Percentiles rank a stretch among this genome's conserved stretches.
Evolutionary conservation across 2,113 vertebrate species (phyloP).

Genomic region (Pterocles burchelli): DNA sequence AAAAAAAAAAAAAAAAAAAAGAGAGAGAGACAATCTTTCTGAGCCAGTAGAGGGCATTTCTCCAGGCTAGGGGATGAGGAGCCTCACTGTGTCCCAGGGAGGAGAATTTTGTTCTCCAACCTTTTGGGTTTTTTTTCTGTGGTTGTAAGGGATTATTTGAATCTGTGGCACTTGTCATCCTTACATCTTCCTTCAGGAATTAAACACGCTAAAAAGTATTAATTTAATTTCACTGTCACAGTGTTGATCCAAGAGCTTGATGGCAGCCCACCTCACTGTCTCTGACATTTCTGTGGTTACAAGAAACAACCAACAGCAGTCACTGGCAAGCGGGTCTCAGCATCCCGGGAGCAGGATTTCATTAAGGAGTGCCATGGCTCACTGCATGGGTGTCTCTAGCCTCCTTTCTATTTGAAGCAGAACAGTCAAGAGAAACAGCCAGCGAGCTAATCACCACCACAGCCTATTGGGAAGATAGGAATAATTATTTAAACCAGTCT

Average conservation of each 20-base stretch:
- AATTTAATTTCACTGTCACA: background rate
- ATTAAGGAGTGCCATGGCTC: background rate
- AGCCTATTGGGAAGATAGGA: slow-evolving; percentile 64
- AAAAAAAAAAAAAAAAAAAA: background rate
- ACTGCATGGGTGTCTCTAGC: slow-evolving; percentile 2
- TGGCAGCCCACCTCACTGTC: background rate
- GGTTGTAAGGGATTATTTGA: background rate
- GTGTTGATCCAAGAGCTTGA: background rate
- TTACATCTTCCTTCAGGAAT: slow-evolving; percentile 39
- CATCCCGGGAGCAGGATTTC: background rate
- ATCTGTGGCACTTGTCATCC: background rate
- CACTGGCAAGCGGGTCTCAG: background rate
- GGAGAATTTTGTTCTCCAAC: background rate
- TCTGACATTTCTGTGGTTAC: slow-evolving; percentile 27
- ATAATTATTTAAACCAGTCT: slow-evolving; percentile 64
- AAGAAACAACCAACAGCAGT: background rate
- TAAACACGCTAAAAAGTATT: background rate
- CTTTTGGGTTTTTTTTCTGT: fast-evolving
- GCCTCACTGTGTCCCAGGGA: background rate
- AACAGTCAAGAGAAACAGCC: slow-evolving; percentile 27
- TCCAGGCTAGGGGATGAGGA: background rate
- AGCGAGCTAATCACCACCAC: slow-evolving; percentile 28
- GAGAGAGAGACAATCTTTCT: background rate
- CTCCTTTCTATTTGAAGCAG: slow-evolving; percentile 30
- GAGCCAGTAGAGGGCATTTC: slow-evolving; percentile 10